Evolutionary conservation across 2,888 invertebrate species (phyloP).

Genomic region (Conops quadrifasciatus): DNA sequence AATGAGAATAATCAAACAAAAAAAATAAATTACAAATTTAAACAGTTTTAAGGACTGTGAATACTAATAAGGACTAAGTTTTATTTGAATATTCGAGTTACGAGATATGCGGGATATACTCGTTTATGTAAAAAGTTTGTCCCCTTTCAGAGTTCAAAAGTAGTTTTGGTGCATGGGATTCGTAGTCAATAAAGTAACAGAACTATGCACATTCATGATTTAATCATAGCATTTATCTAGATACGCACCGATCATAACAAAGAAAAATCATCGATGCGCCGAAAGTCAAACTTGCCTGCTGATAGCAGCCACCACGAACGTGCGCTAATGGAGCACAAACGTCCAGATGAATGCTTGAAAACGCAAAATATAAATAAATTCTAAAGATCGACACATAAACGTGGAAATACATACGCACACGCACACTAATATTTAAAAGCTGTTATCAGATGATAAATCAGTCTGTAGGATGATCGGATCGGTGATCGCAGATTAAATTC

Average conservation of each 20-base stretch:
- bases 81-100: too few relatives aligned
- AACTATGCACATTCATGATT: background rate
- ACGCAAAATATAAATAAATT: conserved; percentile 88
- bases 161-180: background rate
- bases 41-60: too few relatives aligned
- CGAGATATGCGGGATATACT: too few relatives aligned
- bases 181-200: background rate
- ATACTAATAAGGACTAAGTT: too few relatives aligned
- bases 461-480: background rate
- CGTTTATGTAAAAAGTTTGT: too few relatives aligned
- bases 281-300: conserved; percentile 95
- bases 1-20: too few relatives aligned
- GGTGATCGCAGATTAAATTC: conserved; percentile 23
- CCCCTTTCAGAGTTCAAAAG: too few relatives aligned
- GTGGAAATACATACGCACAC: conserved; percentile 6
- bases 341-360: conserved; percentile 89
- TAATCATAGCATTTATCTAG: conserved; percentile 32
- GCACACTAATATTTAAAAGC: conserved; percentile 30
- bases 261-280: conserved; percentile 88
- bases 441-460: conserved; percentile 34
- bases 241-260: conserved; percentile 68
- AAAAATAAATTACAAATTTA: too few relatives aligned
- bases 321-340: conserved; percentile 90
- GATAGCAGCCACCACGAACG: conserved; percentile 91
- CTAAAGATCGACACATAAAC: conserved; percentile 67